Evolutionary conservation across 2,797 vertebrate species (phyloP).

Genomic region (Pipistrellus nathusii): DNA sequence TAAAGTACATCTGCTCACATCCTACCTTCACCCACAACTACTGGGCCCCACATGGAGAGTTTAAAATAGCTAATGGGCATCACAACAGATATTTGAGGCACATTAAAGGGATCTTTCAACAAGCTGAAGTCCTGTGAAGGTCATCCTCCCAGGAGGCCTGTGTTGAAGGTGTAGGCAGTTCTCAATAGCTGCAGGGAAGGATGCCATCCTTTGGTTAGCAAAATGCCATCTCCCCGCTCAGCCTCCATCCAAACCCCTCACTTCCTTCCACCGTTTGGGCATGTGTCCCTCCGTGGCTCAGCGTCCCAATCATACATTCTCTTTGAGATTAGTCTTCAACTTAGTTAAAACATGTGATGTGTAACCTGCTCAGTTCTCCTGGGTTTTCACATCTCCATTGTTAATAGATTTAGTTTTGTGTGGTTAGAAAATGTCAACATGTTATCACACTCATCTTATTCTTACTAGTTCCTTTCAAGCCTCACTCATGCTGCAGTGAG

Average conservation of each 20-base stretch:
- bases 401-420: neutral
- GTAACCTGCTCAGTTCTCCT: neutral
- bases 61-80: conserved; percentile 10
- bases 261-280: neutral
- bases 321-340: neutral
- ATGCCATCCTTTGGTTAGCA: neutral
- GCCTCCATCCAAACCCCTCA: neutral
- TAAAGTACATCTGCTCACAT: neutral
- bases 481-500: neutral
- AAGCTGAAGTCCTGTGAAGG: neutral
- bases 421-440: neutral
- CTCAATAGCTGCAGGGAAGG: neutral
- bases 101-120: neutral
- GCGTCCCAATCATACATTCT: neutral
- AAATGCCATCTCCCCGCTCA: neutral
- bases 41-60: neutral
- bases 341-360: neutral
- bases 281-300: neutral
- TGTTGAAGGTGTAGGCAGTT: neutral
- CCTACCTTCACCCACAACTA: neutral
- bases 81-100: neutral
- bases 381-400: conserved; percentile 15
- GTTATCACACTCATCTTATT: neutral
- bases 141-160: neutral
- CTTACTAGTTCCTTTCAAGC: neutral